Evolutionary conservation across 2,113 vertebrate genomes (phyloP), one percentile per base, ranked within the genome.

Genomic region (Mustelus asterias): DNA sequence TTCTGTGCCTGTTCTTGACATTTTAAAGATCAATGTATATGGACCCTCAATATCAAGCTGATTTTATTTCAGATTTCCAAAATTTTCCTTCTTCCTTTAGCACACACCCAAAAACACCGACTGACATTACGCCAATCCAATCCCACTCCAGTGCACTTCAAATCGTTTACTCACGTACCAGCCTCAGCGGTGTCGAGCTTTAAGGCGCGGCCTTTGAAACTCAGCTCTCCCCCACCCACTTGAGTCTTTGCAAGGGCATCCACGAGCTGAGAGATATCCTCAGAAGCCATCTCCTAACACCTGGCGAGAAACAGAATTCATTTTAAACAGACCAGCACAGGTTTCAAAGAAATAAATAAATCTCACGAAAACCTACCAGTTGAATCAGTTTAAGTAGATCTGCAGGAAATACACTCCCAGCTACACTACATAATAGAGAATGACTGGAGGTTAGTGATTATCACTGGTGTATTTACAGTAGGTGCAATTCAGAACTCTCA

Each of bases 181-280:
- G 99, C 99, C 67, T 98, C 96, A 0, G 98, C 98, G 70, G 98
- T 98, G 96, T 99, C 98, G 96, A 99, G 98, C 96, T 99, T 99
- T 96, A 99, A 97, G 60, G 98, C 98, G 96, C 98, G 98, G 96
- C 99, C 99, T 97, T 99, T 99, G 97, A 99, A 99, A 96, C 99
- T 99, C 96, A 99, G 97, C 96, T 99, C 99, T 96, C 98, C 98
- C 0, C 98, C 99, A 0, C 97, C 98, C 60, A 99, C 98, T 96
- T 98, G 98, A n/a, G 99, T 97, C 97, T 98, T 98, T 96, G 99
- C 98, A 97, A 99, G 98, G 0, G 98, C 98, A 96, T 99, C 98
- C 0, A 98, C 98, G 96, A 99, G 97, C 96, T 98, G 98, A 8
- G 98, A 96, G 95, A 99, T 98, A 96, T 98, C 98, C 96, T 99